These are phyloP conservation scores for Dynastes maya DNA, from an alignment of 2,888 invertebrate genomes.

Conservation along the genomic window DNA sequence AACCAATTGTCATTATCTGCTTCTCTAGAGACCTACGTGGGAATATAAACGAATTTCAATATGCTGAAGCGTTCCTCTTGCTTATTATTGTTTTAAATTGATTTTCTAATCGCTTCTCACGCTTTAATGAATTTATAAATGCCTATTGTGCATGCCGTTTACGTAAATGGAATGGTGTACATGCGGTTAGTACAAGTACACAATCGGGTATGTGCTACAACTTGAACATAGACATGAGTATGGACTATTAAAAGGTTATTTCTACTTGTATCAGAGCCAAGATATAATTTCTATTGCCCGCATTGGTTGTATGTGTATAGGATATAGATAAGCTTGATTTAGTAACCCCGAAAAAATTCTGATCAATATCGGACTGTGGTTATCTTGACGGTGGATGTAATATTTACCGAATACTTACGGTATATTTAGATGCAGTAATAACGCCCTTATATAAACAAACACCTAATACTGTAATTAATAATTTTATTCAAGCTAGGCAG, in stretches of 20 bases:
- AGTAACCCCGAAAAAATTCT: too few relatives aligned
- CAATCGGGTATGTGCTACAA: too few relatives aligned
- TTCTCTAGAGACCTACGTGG: not conserved
- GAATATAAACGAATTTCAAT: not conserved
- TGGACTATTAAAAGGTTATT: not conserved
- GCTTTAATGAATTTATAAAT: constrained; percentile 19
- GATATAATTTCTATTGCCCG: too few relatives aligned
- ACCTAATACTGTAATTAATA: constrained; percentile 20
- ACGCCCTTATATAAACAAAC: not conserved
- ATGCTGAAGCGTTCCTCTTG: not conserved
- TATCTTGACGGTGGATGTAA: too few relatives aligned
- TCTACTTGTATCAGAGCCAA: too few relatives aligned
- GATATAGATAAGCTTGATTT: too few relatives aligned
- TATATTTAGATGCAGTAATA: too few relatives aligned
- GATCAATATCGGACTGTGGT: too few relatives aligned
- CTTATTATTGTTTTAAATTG: constrained; percentile 29
- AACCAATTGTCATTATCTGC: not conserved
- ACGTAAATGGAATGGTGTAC: constrained; percentile 21
- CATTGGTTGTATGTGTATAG: too few relatives aligned
- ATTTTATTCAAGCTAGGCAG: constrained; percentile 29
- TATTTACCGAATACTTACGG: too few relatives aligned
- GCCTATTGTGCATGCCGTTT: constrained; percentile 7
- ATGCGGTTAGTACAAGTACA: not conserved
- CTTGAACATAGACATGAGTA: not conserved
- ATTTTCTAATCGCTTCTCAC: constrained; percentile 32